Conservation (phyloP, 1,140 invertebrate species). For the Cherax quadricarinatus region DNA sequence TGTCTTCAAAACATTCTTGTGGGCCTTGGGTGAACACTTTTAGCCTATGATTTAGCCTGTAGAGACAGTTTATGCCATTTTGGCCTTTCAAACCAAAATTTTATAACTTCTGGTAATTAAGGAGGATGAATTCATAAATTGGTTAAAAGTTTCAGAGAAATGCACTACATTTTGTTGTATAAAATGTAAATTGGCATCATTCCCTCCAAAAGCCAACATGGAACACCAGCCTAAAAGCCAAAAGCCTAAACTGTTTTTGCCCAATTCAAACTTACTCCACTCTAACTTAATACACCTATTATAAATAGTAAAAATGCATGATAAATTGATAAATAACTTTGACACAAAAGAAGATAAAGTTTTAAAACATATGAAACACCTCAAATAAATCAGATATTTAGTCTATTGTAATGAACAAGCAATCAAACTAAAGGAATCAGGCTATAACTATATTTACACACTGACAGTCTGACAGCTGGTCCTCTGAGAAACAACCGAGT, state of each 20-base stretch:
- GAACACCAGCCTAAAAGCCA: conserved; percentile 6
- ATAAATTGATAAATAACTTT: conserved; percentile 60
- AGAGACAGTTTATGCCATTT: conserved; percentile 4
- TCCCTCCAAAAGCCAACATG: neutral
- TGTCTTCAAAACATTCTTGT: conserved; percentile 23
- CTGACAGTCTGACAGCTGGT: neutral
- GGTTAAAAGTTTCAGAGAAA: conserved; percentile 2
- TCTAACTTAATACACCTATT: conserved; percentile 48
- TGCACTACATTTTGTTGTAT: conserved; percentile 6
- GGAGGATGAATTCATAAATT: conserved; percentile 14
- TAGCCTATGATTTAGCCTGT: conserved; percentile 12
- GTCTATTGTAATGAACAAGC: conserved; percentile 2
- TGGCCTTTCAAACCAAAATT: conserved; percentile 29
- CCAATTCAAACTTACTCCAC: conserved; percentile 24
- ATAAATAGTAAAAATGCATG: conserved; percentile 46
- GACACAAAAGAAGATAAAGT: conserved; percentile 34
- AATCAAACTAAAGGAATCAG: conserved; percentile 22
- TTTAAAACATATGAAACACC: conserved; percentile 14
- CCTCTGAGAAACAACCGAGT: neutral
- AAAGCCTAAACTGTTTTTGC: conserved; percentile 20
- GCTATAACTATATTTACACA: conserved; percentile 29
- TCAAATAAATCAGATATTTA: conserved; percentile 20
- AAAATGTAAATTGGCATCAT: conserved; percentile 4
- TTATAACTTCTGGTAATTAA: neutral
- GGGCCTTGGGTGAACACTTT: conserved; percentile 22